Base-by-base conservation (phyloP, 53 echinoderm and acorn worm genomes). In the Crossaster papposus region DNA sequence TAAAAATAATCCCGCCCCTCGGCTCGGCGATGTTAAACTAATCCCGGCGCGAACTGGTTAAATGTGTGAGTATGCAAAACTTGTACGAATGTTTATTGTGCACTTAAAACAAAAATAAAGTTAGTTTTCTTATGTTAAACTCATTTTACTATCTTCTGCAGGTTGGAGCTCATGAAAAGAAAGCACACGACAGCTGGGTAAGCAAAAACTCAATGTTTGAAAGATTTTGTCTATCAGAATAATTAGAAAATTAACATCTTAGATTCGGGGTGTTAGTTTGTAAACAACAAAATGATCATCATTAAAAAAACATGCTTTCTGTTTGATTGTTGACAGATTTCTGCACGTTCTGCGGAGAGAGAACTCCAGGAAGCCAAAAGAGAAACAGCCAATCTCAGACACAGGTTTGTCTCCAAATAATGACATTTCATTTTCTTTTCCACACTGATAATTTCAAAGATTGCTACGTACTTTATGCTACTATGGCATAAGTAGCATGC, bases 151-250 rank as follows among this genome's bases (percentile, higher is more conserved):
- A 32, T 86, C 75, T 82, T 64, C 44, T 64, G 37, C 88, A 97
- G 97, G 89, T 97, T 85, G 91, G 86, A 50, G 93, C 95, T 23
- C 96, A 95, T 94, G 98, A 97, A 90, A 95, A 96, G 92, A 97
- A 97, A 88, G 85, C 95, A 20, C 98, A 97, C 77, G 95, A 97
- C 68, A 93, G 91, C 77, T 97, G 98, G 98, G 98, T 97, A 90
- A 97, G 95, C 34, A 0, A 1, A 44, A 44, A 44, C 44, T 44
- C 44, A 44, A 5, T 7, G 44, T 44, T 0, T 44, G 0, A 7
- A 9, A 44, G 44, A 44, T 44, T 1, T 44, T 1, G 44, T 44
- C 9, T 44, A 0, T 44, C 44, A 44, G 44, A 44, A 44, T 7
- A 44, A 44, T 38, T 44, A 9, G 0, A 1, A 44, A 44, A 26